Evolutionary conservation across 2,113 vertebrate species (phyloP), one percentile per base, ranked within the genome.

Genomic region (Elachura formosa): DNA sequence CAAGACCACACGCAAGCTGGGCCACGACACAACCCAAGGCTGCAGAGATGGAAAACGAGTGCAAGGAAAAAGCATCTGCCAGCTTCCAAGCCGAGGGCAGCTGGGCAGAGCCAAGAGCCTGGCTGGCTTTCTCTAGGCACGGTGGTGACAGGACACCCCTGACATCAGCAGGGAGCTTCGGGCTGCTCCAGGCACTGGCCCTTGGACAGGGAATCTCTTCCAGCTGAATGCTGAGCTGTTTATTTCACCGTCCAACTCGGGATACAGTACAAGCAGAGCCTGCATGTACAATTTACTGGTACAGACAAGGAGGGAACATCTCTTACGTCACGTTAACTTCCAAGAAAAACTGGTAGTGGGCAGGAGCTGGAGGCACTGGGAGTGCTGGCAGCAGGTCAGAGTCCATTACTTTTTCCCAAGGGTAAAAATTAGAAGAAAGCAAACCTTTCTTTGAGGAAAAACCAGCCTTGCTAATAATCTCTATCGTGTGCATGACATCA

Each of bases 141-240:
- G 4, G 23, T 4, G 46, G 17, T 28, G 54, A 24, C 63, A 64
- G 25, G 26, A 59, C 55, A 62, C 11, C 20, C 6, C 40, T 18
- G 31, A 9, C 1, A 2, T 11, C 0, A n/a, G 56, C 58, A 46
- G 58, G 4, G 24, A 36, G 34, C 14, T 33, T 0, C 0, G 13
- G n/a, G 84, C 63, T 77, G 59, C 5, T 64, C 41, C 17, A 43
- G 40, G 51, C 6, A 41, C 3, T n/a, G 10, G 54, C 68, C 67
- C 56, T 33, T 24, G 28, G 56, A 36, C 15, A 10, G 2, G 21
- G 49, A 36, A 61, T 46, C 24, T 31, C 36, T 12, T 51, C 77
- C 25, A 7, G 33, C 43, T 24, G 45, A 74, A 25, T 1, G 10
- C 58, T 49, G 45, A 51, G 10, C 31, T 36, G 41, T 21, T 43